Evolutionary conservation across 2,797 vertebrate species (phyloP).

Genomic region (Apogon talboti): DNA sequence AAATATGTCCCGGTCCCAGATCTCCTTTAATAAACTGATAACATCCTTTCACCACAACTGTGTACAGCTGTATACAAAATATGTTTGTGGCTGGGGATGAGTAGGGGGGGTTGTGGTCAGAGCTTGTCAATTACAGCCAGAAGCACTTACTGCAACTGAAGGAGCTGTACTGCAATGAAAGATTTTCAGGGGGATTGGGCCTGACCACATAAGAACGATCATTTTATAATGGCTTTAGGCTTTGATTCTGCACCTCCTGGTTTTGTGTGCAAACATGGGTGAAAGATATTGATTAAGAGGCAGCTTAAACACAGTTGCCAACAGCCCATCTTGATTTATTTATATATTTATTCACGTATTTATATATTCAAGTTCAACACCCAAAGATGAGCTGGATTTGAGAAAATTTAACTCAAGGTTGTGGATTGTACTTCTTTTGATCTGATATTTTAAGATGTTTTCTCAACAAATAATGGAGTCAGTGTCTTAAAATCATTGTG

Average conservation of each 20-base stretch:
- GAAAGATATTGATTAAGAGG: slow-evolving; percentile 35
- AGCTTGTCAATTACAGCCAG: slow-evolving; percentile 3
- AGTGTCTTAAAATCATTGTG: no score
- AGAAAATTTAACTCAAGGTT: slow-evolving; percentile 1
- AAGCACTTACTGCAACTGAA: neutral
- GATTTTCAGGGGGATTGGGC: neutral
- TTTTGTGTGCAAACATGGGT: neutral
- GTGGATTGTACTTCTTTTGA: neutral
- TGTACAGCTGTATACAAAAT: slow-evolving; percentile 26
- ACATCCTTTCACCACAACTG: slow-evolving; percentile 41
- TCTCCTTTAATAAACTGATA: slow-evolving; percentile 53
- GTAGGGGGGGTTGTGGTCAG: neutral
- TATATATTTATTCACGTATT: neutral
- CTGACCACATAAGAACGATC: neutral
- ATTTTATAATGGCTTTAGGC: slow-evolving; percentile 6
- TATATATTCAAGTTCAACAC: neutral
- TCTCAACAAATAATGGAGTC: no score
- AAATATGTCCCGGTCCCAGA: slow-evolving; percentile 33
- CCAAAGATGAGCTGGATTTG: neutral
- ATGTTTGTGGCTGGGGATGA: slow-evolving; percentile 1
- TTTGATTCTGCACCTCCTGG: neutral
- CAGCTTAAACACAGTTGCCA: slow-evolving; percentile 7
- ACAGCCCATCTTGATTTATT: slow-evolving; percentile 10
- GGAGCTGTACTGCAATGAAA: neutral
- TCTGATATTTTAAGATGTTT: neutral